Evolutionary conservation across 2,797 vertebrate species (phyloP).

Genomic region (Schizothorax lantsangensis): DNA sequence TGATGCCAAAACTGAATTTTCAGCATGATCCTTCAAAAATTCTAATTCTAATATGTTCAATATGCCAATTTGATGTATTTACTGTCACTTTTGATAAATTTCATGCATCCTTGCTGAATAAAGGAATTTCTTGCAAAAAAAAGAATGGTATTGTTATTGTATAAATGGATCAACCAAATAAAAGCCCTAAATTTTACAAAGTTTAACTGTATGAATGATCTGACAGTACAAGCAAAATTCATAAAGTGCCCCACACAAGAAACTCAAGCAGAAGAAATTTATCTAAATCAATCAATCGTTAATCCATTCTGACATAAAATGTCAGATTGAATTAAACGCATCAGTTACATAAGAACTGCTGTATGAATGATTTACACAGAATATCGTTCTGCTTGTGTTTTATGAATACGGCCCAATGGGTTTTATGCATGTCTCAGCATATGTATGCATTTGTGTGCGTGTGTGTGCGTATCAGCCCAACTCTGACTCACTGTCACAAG

Average conservation of each 20-base stretch:
- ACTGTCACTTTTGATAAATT: neutral
- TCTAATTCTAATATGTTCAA: neutral
- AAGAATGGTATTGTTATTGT: neutral
- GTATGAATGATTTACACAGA: neutral
- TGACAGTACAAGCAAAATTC: neutral
- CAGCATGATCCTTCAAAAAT: too few species aligned
- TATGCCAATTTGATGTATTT: neutral
- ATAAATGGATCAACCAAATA: neutral
- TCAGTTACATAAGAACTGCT: neutral
- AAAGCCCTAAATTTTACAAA: neutral
- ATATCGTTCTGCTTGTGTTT: slow-evolving; percentile 12
- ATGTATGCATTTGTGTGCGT: slow-evolving; percentile 19
- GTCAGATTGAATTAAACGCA: neutral
- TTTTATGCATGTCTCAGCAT: slow-evolving; percentile 19
- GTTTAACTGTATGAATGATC: neutral
- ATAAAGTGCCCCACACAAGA: neutral
- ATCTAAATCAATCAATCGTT: neutral
- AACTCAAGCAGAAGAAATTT: neutral
- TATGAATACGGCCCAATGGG: neutral
- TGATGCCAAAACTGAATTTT: neutral
- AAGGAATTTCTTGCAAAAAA: neutral
- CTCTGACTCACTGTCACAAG: slow-evolving; percentile 61
- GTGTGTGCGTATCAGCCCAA: slow-evolving; percentile 31
- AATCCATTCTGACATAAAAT: neutral
- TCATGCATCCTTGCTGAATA: neutral